Conservation (phyloP, 2,888 invertebrate species). For the Heteromyza rotundicornis region DNA sequence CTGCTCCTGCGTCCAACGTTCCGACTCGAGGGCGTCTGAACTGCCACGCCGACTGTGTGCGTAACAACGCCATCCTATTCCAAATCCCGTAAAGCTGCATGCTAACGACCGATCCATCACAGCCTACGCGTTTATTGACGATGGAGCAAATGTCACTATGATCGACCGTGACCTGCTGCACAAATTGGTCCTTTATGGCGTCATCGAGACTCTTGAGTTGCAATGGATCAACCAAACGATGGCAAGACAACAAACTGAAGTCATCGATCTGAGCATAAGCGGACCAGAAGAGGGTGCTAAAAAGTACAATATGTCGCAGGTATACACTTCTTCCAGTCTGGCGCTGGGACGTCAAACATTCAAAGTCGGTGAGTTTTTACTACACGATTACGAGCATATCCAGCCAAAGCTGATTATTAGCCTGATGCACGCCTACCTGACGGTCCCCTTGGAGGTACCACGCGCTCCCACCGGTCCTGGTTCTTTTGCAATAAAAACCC, state of each 20-base stretch:
- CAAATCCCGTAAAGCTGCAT: not conserved
- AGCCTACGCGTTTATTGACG: slow-evolving; percentile 6
- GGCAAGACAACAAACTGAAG: not conserved
- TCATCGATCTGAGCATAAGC: not conserved
- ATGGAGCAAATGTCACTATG: slow-evolving; percentile 12
- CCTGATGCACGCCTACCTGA: slow-evolving; percentile 5
- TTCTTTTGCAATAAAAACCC: too few relatives aligned
- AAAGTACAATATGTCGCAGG: slow-evolving; percentile 9
- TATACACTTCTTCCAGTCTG: slow-evolving; percentile 4
- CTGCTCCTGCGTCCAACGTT: not conserved
- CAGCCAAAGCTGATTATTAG: slow-evolving; percentile 16
- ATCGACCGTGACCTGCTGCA: not conserved
- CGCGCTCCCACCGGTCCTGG: not conserved
- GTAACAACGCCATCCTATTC: not conserved
- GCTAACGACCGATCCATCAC: not conserved
- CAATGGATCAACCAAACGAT: slow-evolving; percentile 9
- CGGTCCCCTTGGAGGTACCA: not conserved
- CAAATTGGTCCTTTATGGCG: slow-evolving; percentile 1
- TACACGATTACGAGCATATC: not conserved
- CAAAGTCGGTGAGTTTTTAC: not conserved
- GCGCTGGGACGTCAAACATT: slow-evolving; percentile 16
- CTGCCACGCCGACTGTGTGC: too few relatives aligned
- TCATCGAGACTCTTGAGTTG: not conserved
- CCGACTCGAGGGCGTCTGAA: too few relatives aligned
- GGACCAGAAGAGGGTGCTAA: not conserved